Evolutionary conservation across 2,797 vertebrate genomes (phyloP).

Genomic region (Rallus crepitans): DNA sequence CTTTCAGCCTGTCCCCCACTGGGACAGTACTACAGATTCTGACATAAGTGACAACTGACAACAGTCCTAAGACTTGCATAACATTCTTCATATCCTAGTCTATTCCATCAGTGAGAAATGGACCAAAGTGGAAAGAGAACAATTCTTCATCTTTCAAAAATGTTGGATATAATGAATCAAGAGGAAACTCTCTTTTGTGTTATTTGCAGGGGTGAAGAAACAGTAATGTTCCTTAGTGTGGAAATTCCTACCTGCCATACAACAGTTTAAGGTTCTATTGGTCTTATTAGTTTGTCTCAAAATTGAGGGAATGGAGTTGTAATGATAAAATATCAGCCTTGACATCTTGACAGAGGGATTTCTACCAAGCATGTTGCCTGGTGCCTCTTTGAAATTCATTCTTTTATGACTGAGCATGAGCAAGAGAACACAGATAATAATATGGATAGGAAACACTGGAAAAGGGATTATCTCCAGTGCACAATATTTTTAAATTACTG

Average conservation of each 20-base stretch:
- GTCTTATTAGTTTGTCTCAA: background rate
- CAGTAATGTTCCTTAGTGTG: background rate
- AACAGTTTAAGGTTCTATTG: background rate
- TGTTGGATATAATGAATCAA: background rate
- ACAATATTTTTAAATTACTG: background rate
- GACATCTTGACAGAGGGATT: background rate
- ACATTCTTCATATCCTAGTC: background rate
- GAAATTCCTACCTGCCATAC: background rate
- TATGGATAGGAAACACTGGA: background rate
- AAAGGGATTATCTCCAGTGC: background rate
- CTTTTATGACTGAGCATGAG: background rate
- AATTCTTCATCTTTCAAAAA: background rate
- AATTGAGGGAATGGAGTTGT: background rate
- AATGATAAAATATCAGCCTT: background rate
- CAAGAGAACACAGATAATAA: background rate
- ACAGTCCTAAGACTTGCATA: background rate
- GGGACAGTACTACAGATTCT: background rate
- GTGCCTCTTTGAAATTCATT: background rate
- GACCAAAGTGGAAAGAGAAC: background rate
- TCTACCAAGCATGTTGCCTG: background rate
- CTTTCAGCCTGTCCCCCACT: background rate
- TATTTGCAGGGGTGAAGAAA: background rate
- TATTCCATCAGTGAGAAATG: background rate
- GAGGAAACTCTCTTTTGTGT: background rate
- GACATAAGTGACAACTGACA: background rate